Percentiles rank a stretch among this genome's conserved stretches.
These are phyloP conservation scores for Engraulis encrasicolus DNA, from an alignment of 2,113 vertebrate species.

Conservation along the genomic window DNA sequence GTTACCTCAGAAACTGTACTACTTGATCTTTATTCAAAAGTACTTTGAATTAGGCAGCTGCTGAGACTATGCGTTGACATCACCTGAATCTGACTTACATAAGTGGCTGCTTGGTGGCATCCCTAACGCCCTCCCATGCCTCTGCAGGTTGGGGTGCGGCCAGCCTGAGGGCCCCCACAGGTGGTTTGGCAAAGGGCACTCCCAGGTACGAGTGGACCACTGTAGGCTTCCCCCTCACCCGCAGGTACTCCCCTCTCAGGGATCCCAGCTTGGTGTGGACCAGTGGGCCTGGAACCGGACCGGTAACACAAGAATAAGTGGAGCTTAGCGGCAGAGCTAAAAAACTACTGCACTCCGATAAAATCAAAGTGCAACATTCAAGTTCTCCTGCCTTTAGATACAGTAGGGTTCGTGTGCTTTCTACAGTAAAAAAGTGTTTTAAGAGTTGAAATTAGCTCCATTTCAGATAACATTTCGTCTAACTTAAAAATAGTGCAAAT, in stretches of 20 bases:
- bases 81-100: slow-evolving; percentile 77
- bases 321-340: too few relatives aligned
- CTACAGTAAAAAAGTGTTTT: too few relatives aligned
- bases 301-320: too few relatives aligned
- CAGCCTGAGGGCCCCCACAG: slow-evolving; percentile 80
- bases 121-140: slow-evolving; percentile 77
- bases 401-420: too few relatives aligned
- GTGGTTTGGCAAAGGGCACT: slow-evolving; percentile 85
- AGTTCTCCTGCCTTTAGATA: too few relatives aligned
- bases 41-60: too few relatives aligned
- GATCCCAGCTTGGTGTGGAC: slow-evolving; percentile 69
- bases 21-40: too few relatives aligned
- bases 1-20: too few relatives aligned
- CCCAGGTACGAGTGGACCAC: slow-evolving; percentile 77
- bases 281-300: slow-evolving; percentile 68
- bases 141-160: slow-evolving; percentile 74
- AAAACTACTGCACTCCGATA: not conserved
- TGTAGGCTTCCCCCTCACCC: slow-evolving; percentile 66
- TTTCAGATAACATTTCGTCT: too few relatives aligned
- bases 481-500: too few relatives aligned
- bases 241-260: slow-evolving; percentile 71
- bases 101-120: slow-evolving; percentile 74
- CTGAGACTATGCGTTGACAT: not conserved
- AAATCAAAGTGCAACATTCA: too few relatives aligned
- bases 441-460: too few relatives aligned